Evolutionary conservation across 2,797 vertebrate genomes (phyloP).

Genomic region (Odontamblyopus rebecca): DNA sequence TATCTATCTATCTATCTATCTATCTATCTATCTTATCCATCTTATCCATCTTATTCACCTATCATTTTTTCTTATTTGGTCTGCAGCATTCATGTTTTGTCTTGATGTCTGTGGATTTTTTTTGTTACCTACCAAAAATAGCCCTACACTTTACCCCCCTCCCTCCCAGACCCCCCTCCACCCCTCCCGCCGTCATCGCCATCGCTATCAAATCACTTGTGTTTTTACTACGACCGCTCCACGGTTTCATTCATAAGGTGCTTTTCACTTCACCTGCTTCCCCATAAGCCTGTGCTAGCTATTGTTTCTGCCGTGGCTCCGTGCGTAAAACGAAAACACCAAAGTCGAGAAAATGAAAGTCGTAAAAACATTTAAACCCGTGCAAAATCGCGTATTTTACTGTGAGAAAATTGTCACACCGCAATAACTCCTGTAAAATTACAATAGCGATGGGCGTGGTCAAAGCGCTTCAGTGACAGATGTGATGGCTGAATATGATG

Average conservation of each 20-base stretch:
- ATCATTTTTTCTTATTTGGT: slow-evolving; percentile 49
- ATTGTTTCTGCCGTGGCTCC: slow-evolving; percentile 51
- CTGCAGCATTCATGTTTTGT: slow-evolving; percentile 67
- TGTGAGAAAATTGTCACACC: slow-evolving; percentile 36
- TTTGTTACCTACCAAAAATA: slow-evolving; percentile 72
- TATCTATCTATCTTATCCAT: slow-evolving; percentile 49
- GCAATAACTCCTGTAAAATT: slow-evolving; percentile 60
- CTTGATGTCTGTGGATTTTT: slow-evolving; percentile 58
- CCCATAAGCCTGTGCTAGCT: slow-evolving; percentile 44
- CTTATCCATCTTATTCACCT: slow-evolving; percentile 19
- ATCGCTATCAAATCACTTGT: slow-evolving; percentile 80
- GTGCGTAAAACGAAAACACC: slow-evolving; percentile 17
- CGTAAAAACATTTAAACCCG: not conserved
- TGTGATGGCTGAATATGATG: slow-evolving; percentile 76
- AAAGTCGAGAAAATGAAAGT: not conserved
- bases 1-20: slow-evolving; percentile 53
- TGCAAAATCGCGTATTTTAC: slow-evolving; percentile 7
- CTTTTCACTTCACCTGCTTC: slow-evolving; percentile 80
- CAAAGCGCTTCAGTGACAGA: slow-evolving; percentile 69
- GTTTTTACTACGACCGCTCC: slow-evolving; percentile 83
- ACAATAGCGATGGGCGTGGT: slow-evolving; percentile 81
- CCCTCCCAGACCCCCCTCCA: slow-evolving; percentile 18
- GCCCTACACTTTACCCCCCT: slow-evolving; percentile 57
- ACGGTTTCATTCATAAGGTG: slow-evolving; percentile 85
- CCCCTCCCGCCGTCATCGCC: slow-evolving; percentile 58